Evolutionary conservation across 2,797 vertebrate species (phyloP), one percentile per base, ranked within the genome.

Genomic region (Lemur catta): DNA sequence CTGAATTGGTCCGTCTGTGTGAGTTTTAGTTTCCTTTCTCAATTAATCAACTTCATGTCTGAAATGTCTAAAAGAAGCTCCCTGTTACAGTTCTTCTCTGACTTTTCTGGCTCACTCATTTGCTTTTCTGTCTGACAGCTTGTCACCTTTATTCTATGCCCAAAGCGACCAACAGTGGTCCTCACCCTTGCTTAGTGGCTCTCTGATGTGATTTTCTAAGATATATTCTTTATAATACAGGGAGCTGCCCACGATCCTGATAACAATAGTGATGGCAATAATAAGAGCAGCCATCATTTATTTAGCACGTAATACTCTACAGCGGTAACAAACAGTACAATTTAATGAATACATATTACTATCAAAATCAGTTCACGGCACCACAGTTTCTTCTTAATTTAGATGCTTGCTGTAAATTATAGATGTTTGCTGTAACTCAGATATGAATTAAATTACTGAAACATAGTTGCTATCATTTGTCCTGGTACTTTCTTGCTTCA

Each of bases 1-100:
- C 63, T 89, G 85, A 95, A 89, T 95, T 79, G 65, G 95, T 85
- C 0, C 0, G 59, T 92, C 97, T 93, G 74, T 75, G 41, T 94
- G 57, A 95, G 94, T 92, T 97, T 97, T 93, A 96, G 65, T 96
- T 91, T 97, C 84, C 94, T 96, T 95, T 95, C 94, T 95, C 59
- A 69, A 20, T 65, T 55, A 75, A 91, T 94, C 95, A 93, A 10
- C 78, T 85, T 96, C 35, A 17, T 86, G 81, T 92, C 80, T 88
- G 71, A 96, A 92, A 74, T 88, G 41, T 81, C 84, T 92, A n/a
- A 78, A 89, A 85, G 71, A 96, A 84, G 48, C 50, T 96, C n/a
- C 90, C 48, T 59, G 7, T 69, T 92, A 71, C 6, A 67, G 33
- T 65, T 92, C 43, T 87, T 65, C 92, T 75, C 24, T 89, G 69